Percentiles rank a stretch among this genome's conserved stretches.
Conservation (phyloP, 2,113 vertebrate species). For the Vicugna pacos region DNA sequence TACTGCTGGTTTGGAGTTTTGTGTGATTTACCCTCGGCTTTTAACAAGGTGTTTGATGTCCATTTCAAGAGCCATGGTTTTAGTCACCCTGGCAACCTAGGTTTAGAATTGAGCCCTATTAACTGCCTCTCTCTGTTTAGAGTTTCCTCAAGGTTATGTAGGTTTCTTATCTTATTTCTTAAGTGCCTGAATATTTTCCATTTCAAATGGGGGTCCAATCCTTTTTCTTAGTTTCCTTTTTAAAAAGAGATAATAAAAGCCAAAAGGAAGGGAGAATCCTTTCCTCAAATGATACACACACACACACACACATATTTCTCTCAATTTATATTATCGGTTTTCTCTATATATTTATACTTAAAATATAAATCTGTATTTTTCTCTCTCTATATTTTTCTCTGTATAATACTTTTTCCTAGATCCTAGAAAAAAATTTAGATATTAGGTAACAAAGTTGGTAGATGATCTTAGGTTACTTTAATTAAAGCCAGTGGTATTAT, state of each 20-base stretch:
- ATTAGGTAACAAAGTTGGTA: not conserved
- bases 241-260: constrained; percentile 30
- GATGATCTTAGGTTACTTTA: not conserved
- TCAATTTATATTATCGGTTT: not conserved
- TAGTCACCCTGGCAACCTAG: not conserved
- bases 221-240: constrained; percentile 36
- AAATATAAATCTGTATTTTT: not conserved
- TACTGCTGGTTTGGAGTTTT: not conserved
- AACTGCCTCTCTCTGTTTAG: constrained; percentile 12
- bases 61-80: constrained; percentile 16
- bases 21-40: not conserved
- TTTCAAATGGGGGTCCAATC: constrained; percentile 14
- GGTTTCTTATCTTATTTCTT: not conserved
- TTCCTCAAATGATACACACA: not conserved
- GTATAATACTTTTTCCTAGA: constrained; percentile 1
- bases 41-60: not conserved
- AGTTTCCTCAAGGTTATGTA: not conserved
- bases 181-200: not conserved
- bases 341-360: not conserved
- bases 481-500: constrained; percentile 17
- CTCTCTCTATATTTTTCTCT: not conserved
- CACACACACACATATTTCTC: too few species aligned
- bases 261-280: not conserved
- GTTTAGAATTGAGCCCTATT: constrained; percentile 22
- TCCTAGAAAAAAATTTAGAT: not conserved